Conservation (phyloP, 2,113 vertebrate species). For the Anhinga anhinga region DNA sequence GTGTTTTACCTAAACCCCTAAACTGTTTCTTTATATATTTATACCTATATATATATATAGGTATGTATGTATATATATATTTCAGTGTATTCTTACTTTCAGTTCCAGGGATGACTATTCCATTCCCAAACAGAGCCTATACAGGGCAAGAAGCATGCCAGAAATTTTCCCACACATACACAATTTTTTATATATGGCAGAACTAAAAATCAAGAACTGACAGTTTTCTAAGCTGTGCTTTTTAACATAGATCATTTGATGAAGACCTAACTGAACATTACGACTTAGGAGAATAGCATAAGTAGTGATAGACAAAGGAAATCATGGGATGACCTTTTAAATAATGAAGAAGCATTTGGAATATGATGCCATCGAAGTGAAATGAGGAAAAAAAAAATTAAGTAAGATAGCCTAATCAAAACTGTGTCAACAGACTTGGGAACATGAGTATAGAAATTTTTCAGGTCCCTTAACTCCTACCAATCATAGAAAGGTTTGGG, state of each 20-base stretch:
- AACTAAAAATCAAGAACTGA: background rate
- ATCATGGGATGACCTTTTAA: background rate
- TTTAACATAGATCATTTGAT: background rate
- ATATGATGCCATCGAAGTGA: background rate
- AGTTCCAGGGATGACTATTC: background rate
- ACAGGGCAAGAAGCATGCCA: background rate
- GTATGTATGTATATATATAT: background rate
- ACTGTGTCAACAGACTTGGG: background rate
- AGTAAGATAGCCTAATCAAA: background rate
- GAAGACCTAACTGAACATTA: background rate
- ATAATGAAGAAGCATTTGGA: background rate
- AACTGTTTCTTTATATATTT: background rate
- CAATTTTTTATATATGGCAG: background rate
- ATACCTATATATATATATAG: no score
- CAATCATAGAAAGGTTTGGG: background rate
- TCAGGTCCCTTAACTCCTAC: background rate
- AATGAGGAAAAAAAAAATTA: background rate
- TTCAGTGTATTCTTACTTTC: background rate
- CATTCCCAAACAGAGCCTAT: background rate
- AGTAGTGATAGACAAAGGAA: background rate
- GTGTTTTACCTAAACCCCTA: background rate
- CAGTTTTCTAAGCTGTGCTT: background rate
- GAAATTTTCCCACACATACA: background rate
- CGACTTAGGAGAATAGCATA: background rate
- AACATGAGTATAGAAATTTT: background rate